Evolutionary conservation across 2,888 invertebrate genomes (phyloP).

Genomic region (Lymantria dispar): DNA sequence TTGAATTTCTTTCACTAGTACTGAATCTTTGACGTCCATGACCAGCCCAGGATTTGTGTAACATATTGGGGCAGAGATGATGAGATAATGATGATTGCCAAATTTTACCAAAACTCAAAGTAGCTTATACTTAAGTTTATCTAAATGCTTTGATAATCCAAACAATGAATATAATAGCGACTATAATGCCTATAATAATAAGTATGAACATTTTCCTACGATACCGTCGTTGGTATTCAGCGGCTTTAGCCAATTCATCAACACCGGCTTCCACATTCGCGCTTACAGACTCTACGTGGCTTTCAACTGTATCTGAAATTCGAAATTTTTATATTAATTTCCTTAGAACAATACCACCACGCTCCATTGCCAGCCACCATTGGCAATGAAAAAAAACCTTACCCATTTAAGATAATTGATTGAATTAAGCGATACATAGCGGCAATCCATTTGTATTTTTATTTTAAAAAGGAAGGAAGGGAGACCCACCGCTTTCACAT

Average conservation of each 20-base stretch:
- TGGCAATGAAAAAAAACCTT: too few relatives aligned
- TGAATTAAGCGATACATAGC: too few relatives aligned
- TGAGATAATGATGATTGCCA: neutral
- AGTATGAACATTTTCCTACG: slow-evolving; percentile 89
- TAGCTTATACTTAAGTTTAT: slow-evolving; percentile 42
- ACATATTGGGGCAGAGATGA: too few relatives aligned
- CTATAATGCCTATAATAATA: slow-evolving; percentile 84
- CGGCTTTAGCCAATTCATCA: slow-evolving; percentile 90
- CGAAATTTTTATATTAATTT: neutral
- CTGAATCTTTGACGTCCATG: too few relatives aligned
- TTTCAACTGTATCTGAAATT: slow-evolving; percentile 90
- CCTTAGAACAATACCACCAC: too few relatives aligned
- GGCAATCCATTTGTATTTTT: too few relatives aligned
- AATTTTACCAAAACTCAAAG: neutral
- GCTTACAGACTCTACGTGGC: slow-evolving; percentile 88
- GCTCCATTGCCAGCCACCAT: too few relatives aligned
- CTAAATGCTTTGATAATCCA: slow-evolving; percentile 84
- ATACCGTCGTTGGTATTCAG: slow-evolving; percentile 87
- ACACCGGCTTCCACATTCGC: slow-evolving; percentile 90
- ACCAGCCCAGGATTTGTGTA: too few relatives aligned
- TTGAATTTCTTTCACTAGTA: too few relatives aligned
- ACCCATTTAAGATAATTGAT: too few relatives aligned
- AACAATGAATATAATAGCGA: slow-evolving; percentile 86
- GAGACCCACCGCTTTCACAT: too few relatives aligned
- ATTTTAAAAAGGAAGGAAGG: too few relatives aligned